Percentiles rank a stretch among this genome's conserved stretches.
Evolutionary conservation across 1,140 invertebrate species (phyloP).

Genomic region (Drosophila chauvacae): DNA sequence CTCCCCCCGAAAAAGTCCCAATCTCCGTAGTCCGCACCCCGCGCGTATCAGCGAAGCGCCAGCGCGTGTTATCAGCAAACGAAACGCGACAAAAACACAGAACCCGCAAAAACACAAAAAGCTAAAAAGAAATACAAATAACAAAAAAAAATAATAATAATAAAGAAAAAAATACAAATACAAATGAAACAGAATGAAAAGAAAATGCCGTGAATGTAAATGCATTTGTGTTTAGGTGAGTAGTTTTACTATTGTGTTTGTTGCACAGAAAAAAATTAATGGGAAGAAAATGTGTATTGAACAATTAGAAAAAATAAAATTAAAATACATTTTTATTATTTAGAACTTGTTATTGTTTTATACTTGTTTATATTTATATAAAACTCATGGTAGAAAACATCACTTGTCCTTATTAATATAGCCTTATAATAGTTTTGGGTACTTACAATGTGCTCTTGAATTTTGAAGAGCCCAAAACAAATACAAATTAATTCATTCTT

Average conservation of each 20-base stretch:
- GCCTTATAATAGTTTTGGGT: too few relatives aligned
- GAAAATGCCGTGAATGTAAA: constrained; percentile 59
- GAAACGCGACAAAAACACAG: constrained; percentile 58
- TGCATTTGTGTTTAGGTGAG: constrained; percentile 36
- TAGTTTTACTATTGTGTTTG: constrained; percentile 16
- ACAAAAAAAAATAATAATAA: background rate
- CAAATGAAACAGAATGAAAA: constrained; percentile 36
- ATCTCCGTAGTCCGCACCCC: constrained; percentile 1
- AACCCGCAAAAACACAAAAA: constrained; percentile 44
- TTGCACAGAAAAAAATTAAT: background rate
- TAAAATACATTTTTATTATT: too few relatives aligned
- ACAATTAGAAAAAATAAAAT: background rate
- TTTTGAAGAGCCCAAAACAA: too few relatives aligned
- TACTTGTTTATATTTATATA: too few relatives aligned
- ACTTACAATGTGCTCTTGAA: too few relatives aligned
- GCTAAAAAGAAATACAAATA: constrained; percentile 10
- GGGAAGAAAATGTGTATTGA: too few relatives aligned
- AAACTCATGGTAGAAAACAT: too few relatives aligned
- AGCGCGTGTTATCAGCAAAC: constrained; percentile 55
- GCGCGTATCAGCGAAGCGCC: constrained; percentile 34
- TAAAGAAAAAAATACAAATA: constrained; percentile 5
- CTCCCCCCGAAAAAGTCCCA: constrained; percentile 1
- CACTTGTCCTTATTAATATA: too few relatives aligned
- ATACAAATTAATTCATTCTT: too few relatives aligned
- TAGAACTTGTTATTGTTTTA: too few relatives aligned